Evolutionary conservation across 2,797 vertebrate genomes (phyloP).

Genomic region (Tragopan temminckii): DNA sequence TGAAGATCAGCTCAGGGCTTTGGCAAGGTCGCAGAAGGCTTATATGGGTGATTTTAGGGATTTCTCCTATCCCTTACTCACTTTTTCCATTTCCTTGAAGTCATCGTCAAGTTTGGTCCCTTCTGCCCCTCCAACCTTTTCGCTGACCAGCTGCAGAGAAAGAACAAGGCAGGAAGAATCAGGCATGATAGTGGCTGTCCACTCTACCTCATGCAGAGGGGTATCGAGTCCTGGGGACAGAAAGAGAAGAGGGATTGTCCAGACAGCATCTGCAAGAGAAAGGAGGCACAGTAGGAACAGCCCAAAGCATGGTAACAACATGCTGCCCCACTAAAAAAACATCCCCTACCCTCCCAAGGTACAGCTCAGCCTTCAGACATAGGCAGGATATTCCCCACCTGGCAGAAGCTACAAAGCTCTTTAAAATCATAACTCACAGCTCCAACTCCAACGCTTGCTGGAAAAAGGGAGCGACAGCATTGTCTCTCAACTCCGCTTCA

Average conservation of each 20-base stretch:
- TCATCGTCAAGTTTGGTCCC: constrained; percentile 98
- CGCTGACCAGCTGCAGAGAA: constrained; percentile 92
- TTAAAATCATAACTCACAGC: neutral
- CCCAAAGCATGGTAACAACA: neutral
- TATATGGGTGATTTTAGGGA: fast-evolving
- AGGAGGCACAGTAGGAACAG: neutral
- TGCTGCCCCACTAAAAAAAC: neutral
- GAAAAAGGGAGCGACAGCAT: neutral
- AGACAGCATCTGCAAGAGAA: neutral
- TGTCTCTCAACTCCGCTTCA: constrained; percentile 18
- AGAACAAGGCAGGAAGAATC: neutral
- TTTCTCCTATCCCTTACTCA: constrained; percentile 71
- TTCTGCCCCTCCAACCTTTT: constrained; percentile 97
- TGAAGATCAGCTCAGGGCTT: neutral
- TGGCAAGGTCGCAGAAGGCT: neutral
- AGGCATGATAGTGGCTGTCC: neutral
- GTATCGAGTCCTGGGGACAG: neutral
- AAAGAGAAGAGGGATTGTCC: neutral
- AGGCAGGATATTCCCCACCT: neutral
- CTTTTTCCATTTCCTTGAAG: constrained; percentile 97
- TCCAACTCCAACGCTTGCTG: constrained; percentile 14
- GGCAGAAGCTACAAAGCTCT: neutral
- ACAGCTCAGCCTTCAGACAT: fast-evolving
- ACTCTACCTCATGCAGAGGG: fast-evolving
- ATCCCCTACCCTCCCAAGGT: neutral